Conservation (phyloP, 2,797 vertebrate genomes). For the Galaxias olidus region DNA sequence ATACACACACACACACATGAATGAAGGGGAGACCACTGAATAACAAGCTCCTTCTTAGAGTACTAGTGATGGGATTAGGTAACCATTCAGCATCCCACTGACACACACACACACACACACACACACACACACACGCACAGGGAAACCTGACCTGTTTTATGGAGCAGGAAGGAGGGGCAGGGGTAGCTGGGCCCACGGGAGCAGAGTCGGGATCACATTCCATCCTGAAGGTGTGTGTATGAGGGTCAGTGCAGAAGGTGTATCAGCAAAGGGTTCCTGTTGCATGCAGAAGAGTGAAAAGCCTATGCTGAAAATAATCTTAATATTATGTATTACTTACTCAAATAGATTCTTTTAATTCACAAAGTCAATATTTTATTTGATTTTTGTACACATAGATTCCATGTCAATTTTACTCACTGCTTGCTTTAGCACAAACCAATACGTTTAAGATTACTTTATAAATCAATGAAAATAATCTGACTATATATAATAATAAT, state of each 20-base stretch:
- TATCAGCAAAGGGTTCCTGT: slow-evolving; percentile 6
- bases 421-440: too few species aligned
- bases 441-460: too few species aligned
- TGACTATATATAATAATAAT: too few species aligned
- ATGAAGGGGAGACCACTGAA: not conserved
- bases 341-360: too few species aligned
- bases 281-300: too few species aligned
- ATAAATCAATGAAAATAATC: too few species aligned
- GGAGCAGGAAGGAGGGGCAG: slow-evolving; percentile 15
- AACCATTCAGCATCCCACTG: slow-evolving; percentile 28
- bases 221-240: slow-evolving; percentile 27
- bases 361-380: too few species aligned
- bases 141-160: slow-evolving; percentile 27
- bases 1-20: not conserved
- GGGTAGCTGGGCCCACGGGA: slow-evolving; percentile 11
- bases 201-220: slow-evolving; percentile 32
- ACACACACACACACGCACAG: slow-evolving; percentile 10
- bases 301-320: too few species aligned
- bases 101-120: not conserved
- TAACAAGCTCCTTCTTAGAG: slow-evolving; percentile 21
- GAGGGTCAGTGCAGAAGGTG: slow-evolving; percentile 24
- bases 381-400: too few species aligned
- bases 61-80: slow-evolving; percentile 35
- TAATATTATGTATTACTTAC: too few species aligned
- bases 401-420: too few species aligned